Base-by-base conservation (phyloP, 2,113 vertebrate species). In the Galemys pyrenaicus region DNA sequence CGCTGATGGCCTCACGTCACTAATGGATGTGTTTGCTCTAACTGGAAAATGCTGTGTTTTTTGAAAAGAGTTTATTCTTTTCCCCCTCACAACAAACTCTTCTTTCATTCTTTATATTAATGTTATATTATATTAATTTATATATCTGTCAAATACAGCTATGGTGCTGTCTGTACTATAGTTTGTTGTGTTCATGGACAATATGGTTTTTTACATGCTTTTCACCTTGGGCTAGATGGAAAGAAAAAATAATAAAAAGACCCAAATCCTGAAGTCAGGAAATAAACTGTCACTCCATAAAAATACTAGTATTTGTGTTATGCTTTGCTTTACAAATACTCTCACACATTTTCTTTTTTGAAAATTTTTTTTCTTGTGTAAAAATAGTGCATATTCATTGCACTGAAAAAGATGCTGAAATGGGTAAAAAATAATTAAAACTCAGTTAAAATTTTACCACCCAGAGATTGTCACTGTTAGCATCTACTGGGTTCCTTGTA, bases 61-160 rank as follows among this genome's bases (percentile, higher is more conserved):
- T 95, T 84, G 51, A 73, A 89, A 67, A 95, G 51, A 58, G 17
- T 3, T 39, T 64, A 35, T 73, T 49, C 16, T 37, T 10, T 0
- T 5, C 9, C 24, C 19, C 22, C 44, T 46, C 32, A 54, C 64
- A n/a, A 95, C 26, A 78, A 51, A 56, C 74, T 71, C 37, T 88
- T 67, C 37, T 88, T 67, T 74, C 51, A 74, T 68, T 41, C 94
- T 95, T 94, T 65, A 60, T 74, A 46, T 92, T 89, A 75, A 46
- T 44, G 54, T 67, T n/a, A n/a, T n/a, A n/a, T n/a, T n/a, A n/a
- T n/a, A n/a, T n/a, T n/a, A n/a, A n/a, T n/a, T n/a, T n/a, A n/a
- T n/a, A 64, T 87, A 67, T 80, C 82, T 95, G 15, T 94, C 78
- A 84, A 16, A 26, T 51, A 67, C 2, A 56, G 1, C 28, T 28